Conservation (phyloP, 2,113 vertebrate genomes). For the Brachyistius frenatus region DNA sequence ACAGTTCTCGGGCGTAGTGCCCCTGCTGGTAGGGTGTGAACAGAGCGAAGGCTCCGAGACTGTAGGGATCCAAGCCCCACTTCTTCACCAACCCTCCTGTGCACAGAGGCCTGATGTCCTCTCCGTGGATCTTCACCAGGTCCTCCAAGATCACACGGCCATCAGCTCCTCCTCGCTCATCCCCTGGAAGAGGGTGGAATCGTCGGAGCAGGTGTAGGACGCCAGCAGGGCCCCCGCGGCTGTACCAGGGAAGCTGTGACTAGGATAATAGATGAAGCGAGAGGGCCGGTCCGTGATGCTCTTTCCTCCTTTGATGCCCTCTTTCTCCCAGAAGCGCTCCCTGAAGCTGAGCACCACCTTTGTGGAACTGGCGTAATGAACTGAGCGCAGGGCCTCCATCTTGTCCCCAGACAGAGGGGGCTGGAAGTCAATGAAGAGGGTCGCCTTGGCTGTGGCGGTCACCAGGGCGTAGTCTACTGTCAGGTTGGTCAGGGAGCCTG, state of each 20-base stretch:
- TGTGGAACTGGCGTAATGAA: slow-evolving; percentile 85
- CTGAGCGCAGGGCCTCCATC: slow-evolving; percentile 82
- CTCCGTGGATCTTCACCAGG: slow-evolving; percentile 83
- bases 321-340: slow-evolving; percentile 86
- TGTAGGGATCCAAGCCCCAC: slow-evolving; percentile 85
- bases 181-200: slow-evolving; percentile 84
- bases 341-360: slow-evolving; percentile 87
- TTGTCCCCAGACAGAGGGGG: slow-evolving; percentile 82
- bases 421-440: slow-evolving; percentile 83
- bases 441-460: slow-evolving; percentile 84
- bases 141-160: slow-evolving; percentile 81
- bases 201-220: slow-evolving; percentile 87
- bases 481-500: slow-evolving; percentile 50
- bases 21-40: slow-evolving; percentile 87
- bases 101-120: slow-evolving; percentile 64
- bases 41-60: slow-evolving; percentile 84
- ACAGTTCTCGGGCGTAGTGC: slow-evolving; percentile 78
- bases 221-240: slow-evolving; percentile 82
- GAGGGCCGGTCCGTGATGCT: slow-evolving; percentile 86
- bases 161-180: slow-evolving; percentile 73
- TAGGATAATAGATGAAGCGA: slow-evolving; percentile 89
- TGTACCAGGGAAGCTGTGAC: slow-evolving; percentile 80
- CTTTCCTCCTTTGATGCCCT: slow-evolving; percentile 84
- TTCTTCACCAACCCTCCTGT: slow-evolving; percentile 84
- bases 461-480: slow-evolving; percentile 82